A percentile compares a stretch with the other conserved stretches of the same genome.
phyloP scores from a whole-genome alignment of 2,888 invertebrate species.

The Vesta saturnalis region DNA sequence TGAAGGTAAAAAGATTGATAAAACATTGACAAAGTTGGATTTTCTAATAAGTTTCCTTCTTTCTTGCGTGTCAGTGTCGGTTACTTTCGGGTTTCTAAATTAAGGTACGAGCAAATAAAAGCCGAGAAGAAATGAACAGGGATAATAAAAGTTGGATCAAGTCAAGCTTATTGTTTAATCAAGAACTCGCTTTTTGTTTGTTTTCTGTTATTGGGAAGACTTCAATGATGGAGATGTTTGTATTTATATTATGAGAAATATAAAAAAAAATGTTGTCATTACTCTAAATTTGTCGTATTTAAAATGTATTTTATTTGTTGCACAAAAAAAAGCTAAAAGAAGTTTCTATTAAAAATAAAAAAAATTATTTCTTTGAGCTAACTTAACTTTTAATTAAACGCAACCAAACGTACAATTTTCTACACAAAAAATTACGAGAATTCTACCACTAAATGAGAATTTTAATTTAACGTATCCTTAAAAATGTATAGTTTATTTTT shows the following conservation, averaged over 20 bases:
- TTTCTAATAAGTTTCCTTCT: slow-evolving; percentile 6
- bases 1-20: background rate
- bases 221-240: slow-evolving; percentile 27
- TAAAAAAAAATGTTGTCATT: slow-evolving; percentile 2
- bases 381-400: too few relatives aligned
- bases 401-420: too few relatives aligned
- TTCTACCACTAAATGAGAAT: too few relatives aligned
- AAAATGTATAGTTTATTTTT: too few relatives aligned
- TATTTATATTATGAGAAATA: slow-evolving; percentile 21
- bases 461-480: too few relatives aligned
- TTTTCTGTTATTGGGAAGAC: slow-evolving; percentile 35
- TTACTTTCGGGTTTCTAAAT: slow-evolving; percentile 27
- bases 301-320: too few relatives aligned
- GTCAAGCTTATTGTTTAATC: slow-evolving; percentile 38
- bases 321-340: too few relatives aligned
- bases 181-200: slow-evolving; percentile 35
- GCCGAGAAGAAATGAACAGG: slow-evolving; percentile 33
- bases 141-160: slow-evolving; percentile 36
- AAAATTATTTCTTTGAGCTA: too few relatives aligned
- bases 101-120: slow-evolving; percentile 32
- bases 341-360: too few relatives aligned
- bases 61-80: slow-evolving; percentile 2
- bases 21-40: background rate
- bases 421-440: too few relatives aligned
- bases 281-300: background rate